A percentile compares a stretch with the other conserved stretches of the same genome.
phyloP scores from a whole-genome alignment of 1,140 invertebrate genomes.

The Ceratosolen solmsi region DNA sequence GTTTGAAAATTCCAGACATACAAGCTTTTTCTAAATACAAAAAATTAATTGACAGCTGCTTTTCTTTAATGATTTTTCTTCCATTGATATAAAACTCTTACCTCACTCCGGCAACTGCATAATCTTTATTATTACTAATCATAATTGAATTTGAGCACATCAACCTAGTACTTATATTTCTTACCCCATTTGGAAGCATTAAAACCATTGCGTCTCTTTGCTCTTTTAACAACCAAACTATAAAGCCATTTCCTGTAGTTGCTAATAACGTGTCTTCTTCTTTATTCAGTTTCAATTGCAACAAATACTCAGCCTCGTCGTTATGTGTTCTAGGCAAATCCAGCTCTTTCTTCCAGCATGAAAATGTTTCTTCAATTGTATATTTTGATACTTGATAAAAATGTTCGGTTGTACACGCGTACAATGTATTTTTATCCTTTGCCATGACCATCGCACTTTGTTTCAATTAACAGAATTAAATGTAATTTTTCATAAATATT shows the following conservation, averaged over 20 bases:
- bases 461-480: no score
- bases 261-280: conserved; percentile 87
- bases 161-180: conserved; percentile 94
- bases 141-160: conserved; percentile 92
- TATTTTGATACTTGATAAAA: conserved; percentile 76
- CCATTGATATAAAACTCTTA: conserved; percentile 58
- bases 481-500: no score
- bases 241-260: conserved; percentile 88
- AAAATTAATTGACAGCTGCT: neutral
- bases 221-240: conserved; percentile 80
- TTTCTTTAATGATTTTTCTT: neutral
- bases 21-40: conserved; percentile 85
- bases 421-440: conserved; percentile 75
- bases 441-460: conserved; percentile 82
- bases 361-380: conserved; percentile 71
- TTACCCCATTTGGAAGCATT: conserved; percentile 88
- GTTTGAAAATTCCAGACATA: conserved; percentile 93
- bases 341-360: conserved; percentile 77
- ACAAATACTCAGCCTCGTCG: conserved; percentile 82
- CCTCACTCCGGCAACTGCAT: conserved; percentile 95
- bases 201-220: conserved; percentile 79
- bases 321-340: conserved; percentile 79
- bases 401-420: conserved; percentile 76
- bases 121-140: conserved; percentile 90
- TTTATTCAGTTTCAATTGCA: conserved; percentile 87